A percentile compares a stretch with the other conserved stretches of the same genome.
These are phyloP conservation scores for Leistus spinibarbis DNA, from an alignment of 2,888 invertebrate genomes.

Conservation along the genomic window DNA sequence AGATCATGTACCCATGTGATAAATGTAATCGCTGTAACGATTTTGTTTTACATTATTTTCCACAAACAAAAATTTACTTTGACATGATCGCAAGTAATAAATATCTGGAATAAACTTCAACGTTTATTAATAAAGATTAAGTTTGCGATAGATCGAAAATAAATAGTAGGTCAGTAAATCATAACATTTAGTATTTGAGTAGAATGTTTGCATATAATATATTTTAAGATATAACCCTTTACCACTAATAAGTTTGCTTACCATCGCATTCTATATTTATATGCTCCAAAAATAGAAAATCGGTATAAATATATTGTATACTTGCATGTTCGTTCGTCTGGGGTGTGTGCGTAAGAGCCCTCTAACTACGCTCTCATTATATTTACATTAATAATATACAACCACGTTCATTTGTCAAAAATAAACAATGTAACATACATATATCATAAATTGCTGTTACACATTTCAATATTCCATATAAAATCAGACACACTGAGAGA, in stretches of 20 bases:
- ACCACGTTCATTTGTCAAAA: not conserved
- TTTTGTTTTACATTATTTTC: not conserved
- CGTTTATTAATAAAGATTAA: not conserved
- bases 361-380: constrained; percentile 5
- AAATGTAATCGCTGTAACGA: not conserved
- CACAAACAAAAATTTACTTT: not conserved
- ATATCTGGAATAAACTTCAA: not conserved
- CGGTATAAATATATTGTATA: constrained; percentile 21
- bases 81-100: not conserved
- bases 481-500: no score
- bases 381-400: not conserved
- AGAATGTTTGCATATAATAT: not conserved
- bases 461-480: no score
- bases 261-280: constrained; percentile 31
- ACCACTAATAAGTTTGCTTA: constrained; percentile 29
- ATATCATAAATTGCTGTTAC: no score
- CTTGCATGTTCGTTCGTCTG: constrained; percentile 20
- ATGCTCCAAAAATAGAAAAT: constrained; percentile 34
- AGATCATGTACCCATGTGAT: not conserved
- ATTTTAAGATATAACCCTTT: constrained; percentile 22
- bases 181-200: not conserved
- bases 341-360: constrained; percentile 17
- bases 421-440: not conserved
- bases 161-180: not conserved
- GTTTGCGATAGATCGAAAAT: not conserved